phyloP scores from a whole-genome alignment of 2,797 vertebrate genomes.

The Arremon aurantiirostris region DNA sequence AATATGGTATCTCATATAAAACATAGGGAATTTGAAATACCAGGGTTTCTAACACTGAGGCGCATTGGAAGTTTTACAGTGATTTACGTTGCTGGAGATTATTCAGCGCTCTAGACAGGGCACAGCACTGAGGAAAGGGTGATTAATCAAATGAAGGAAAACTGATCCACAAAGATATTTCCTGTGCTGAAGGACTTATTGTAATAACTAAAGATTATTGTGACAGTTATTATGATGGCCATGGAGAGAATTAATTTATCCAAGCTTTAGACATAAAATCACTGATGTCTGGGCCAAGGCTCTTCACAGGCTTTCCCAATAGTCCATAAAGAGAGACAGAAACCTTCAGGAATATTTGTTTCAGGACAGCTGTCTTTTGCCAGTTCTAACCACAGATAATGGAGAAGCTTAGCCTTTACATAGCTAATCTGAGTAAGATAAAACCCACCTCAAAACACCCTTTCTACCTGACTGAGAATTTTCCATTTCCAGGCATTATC shows the following conservation, averaged over 20 bases:
- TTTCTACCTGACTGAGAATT: background rate
- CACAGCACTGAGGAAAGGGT: background rate
- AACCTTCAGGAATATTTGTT: background rate
- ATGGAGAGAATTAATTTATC: background rate
- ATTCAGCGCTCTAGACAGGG: background rate
- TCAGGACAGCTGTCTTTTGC: background rate
- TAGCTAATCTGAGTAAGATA: background rate
- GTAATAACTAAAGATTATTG: slow-evolving; percentile 8
- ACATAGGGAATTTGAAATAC: background rate
- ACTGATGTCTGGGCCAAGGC: background rate
- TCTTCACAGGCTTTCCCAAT: background rate
- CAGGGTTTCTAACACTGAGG: background rate
- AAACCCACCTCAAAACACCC: background rate
- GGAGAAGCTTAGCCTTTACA: background rate
- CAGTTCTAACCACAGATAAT: background rate
- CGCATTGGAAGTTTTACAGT: background rate
- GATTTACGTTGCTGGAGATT: background rate
- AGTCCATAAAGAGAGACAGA: background rate
- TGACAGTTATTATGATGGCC: background rate
- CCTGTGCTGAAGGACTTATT: background rate
- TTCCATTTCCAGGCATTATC: background rate
- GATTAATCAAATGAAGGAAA: background rate
- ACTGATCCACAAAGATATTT: background rate
- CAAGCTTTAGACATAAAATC: background rate
- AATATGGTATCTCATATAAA: background rate